phyloP scores from a whole-genome alignment of 1,140 invertebrate genomes.

The Neodiprion virginianus region DNA sequence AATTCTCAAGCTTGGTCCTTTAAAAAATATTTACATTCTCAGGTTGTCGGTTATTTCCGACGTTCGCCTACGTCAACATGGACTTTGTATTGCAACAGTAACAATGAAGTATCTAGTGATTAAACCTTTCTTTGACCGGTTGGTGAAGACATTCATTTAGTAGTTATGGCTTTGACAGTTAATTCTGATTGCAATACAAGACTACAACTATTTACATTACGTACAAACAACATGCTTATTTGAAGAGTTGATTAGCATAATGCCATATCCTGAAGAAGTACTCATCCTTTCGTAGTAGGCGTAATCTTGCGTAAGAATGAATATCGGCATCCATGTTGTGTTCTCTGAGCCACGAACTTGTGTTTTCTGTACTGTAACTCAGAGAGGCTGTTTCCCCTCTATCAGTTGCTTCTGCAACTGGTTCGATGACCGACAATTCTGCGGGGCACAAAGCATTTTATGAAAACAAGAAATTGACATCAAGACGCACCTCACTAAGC shows the following conservation, averaged over 20 bases:
- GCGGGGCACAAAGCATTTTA: not conserved
- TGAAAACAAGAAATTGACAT: too few relatives aligned
- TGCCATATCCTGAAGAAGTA: slow-evolving; percentile 95
- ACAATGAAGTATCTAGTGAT: too few relatives aligned
- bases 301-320: slow-evolving; percentile 82
- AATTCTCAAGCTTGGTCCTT: not conserved
- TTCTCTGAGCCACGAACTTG: slow-evolving; percentile 91
- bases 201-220: too few relatives aligned
- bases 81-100: not conserved
- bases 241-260: slow-evolving; percentile 83
- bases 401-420: slow-evolving; percentile 64
- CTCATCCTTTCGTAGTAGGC: slow-evolving; percentile 83
- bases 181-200: too few relatives aligned
- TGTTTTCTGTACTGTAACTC: slow-evolving; percentile 86
- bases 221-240: slow-evolving; percentile 60
- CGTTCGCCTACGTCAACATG: too few relatives aligned
- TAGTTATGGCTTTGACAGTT: too few relatives aligned
- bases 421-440: slow-evolving; percentile 63
- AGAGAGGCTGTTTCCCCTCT: slow-evolving; percentile 74
- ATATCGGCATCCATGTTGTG: slow-evolving; percentile 94
- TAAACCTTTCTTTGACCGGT: too few relatives aligned
- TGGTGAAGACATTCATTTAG: too few relatives aligned
- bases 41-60: not conserved
- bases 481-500: too few relatives aligned
- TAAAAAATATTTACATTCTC: not conserved